Conservation (phyloP, 2,797 vertebrate genomes). For the Paratrypauchen microcephalus region DNA sequence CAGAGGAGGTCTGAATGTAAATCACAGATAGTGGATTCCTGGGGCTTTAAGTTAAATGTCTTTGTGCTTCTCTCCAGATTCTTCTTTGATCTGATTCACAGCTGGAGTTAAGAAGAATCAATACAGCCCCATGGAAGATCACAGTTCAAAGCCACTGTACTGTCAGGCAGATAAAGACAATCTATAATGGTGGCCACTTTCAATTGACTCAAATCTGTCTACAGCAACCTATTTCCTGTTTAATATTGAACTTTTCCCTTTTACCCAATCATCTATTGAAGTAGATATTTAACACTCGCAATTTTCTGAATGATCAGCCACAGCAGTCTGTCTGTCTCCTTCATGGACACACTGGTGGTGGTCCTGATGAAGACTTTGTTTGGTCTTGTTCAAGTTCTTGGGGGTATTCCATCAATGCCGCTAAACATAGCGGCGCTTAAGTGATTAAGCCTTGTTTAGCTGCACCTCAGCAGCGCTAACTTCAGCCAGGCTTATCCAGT, state of each 20-base stretch:
- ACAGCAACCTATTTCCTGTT: neutral
- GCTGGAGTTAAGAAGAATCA: constrained; percentile 61
- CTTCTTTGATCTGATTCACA: constrained; percentile 26
- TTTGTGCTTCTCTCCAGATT: constrained; percentile 39
- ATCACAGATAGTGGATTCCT: neutral
- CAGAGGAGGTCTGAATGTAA: neutral
- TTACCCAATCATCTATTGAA: neutral
- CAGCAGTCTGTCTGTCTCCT: too few relatives aligned
- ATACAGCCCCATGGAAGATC: constrained; percentile 45
- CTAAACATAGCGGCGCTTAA: too few relatives aligned
- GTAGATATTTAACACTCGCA: neutral
- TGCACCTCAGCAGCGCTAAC: too few relatives aligned
- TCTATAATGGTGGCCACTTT: constrained; percentile 31
- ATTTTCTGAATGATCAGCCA: too few relatives aligned
- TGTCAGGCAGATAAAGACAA: constrained; percentile 44
- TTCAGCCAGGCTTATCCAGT: too few relatives aligned
- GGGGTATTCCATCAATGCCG: too few relatives aligned
- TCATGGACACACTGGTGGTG: neutral
- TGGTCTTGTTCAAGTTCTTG: too few relatives aligned
- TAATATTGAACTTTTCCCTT: neutral
- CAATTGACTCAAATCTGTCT: constrained; percentile 12
- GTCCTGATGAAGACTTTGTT: too few relatives aligned
- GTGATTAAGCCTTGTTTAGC: too few relatives aligned
- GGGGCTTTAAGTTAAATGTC: constrained; percentile 16
- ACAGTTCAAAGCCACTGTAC: constrained; percentile 60